Conservation (phyloP, 2,888 invertebrate species). For the Aphidoletes aphidimyza region DNA sequence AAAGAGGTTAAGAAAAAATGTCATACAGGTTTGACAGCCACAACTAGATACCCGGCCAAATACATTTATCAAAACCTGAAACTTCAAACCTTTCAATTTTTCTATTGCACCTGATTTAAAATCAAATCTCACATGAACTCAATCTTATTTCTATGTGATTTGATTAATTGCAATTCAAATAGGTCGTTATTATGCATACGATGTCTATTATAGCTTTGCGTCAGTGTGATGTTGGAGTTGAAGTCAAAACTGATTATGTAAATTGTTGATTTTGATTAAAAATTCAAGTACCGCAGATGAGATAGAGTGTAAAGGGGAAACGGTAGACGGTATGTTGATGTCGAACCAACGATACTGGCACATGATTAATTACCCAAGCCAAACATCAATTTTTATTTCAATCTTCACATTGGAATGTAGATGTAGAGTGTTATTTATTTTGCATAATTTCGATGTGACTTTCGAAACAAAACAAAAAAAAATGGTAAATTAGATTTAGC, state of each 20-base stretch:
- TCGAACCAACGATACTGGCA: neutral
- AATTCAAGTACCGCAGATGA: neutral
- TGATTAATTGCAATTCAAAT: conserved; percentile 45
- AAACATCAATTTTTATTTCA: neutral
- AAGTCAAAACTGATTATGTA: neutral
- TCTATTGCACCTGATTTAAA: conserved; percentile 10
- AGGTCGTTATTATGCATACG: conserved; percentile 38
- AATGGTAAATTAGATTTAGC: conserved; percentile 1
- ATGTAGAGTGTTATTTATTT: conserved; percentile 13
- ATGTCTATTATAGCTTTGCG: neutral
- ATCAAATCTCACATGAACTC: neutral
- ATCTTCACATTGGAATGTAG: neutral
- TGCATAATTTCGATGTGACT: conserved; percentile 48
- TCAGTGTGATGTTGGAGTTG: neutral
- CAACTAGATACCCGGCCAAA: neutral
- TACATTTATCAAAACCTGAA: conserved; percentile 45
- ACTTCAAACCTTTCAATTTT: too few species aligned
- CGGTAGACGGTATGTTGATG: neutral
- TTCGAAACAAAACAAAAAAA: conserved; percentile 16
- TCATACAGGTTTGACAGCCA: neutral
- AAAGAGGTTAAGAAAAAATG: neutral
- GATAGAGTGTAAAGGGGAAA: neutral
- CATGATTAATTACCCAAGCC: conserved; percentile 51
- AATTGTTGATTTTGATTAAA: conserved; percentile 51
- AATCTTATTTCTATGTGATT: neutral